These are phyloP conservation scores for Drosophila kambysellisi DNA, from an alignment of 2,888 invertebrate genomes.

Conservation along the genomic window DNA sequence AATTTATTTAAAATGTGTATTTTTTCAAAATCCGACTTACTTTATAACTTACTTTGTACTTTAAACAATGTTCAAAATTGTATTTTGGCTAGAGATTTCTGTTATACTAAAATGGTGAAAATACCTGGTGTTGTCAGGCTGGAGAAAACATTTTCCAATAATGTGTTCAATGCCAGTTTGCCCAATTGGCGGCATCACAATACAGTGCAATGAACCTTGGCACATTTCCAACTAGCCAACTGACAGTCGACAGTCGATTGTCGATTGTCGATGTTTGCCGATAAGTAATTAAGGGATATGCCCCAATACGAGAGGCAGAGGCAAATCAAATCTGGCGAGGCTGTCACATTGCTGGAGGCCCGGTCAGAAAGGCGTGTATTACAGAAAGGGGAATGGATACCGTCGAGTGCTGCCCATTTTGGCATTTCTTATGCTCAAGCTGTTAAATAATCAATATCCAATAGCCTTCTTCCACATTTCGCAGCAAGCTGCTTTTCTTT, in stretches of 20 bases:
- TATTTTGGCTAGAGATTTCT: not conserved
- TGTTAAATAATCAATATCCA: constrained; percentile 64
- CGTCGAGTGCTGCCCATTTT: constrained; percentile 25
- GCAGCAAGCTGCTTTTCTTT: constrained; percentile 30
- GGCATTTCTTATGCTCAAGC: constrained; percentile 50
- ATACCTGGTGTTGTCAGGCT: not conserved
- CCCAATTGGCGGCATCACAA: constrained; percentile 37
- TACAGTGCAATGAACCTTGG: constrained; percentile 69
- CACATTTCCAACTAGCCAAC: constrained; percentile 62
- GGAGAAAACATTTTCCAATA: constrained; percentile 4
- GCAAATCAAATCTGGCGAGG: constrained; percentile 56
- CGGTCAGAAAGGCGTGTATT: constrained; percentile 6
- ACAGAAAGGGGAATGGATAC: too few species aligned
- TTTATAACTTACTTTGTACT: too few species aligned
- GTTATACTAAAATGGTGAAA: not conserved
- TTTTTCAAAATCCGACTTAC: too few species aligned
- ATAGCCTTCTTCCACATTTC: constrained; percentile 30
- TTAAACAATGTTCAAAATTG: not conserved
- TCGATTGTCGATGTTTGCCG: not conserved
- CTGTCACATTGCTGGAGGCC: constrained; percentile 45
- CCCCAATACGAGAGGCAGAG: constrained; percentile 41
- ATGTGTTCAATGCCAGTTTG: constrained; percentile 8
- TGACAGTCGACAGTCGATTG: not conserved
- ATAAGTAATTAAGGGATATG: constrained; percentile 1
- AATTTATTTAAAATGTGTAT: too few species aligned